Evolutionary conservation across 2,797 vertebrate species (phyloP), one percentile per base, ranked within the genome.

Genomic region (Melanotaenia pygmaea): DNA sequence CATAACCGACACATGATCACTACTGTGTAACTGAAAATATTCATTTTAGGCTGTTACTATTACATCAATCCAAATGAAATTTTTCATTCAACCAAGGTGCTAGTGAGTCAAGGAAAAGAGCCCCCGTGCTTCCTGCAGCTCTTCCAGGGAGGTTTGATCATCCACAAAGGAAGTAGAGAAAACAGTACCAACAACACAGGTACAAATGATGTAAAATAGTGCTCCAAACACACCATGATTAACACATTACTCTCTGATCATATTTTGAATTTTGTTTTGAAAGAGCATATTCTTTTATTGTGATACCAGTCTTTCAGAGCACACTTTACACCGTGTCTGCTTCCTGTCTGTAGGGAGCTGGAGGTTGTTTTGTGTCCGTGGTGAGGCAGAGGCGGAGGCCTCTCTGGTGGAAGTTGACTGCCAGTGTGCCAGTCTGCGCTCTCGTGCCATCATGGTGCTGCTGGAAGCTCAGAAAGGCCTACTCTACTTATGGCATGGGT

Each of bases 121-220:
- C 92, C 94, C 0, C 94, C 95, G 0, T 95, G 94, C 72, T 96
- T 96, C 82, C 92, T 95, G 20, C 95, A 95, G 84, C 93, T 96
- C 6, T 96, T 96, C 87, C 91, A 92, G 74, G 95, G 95, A 71
- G 94, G 94, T 64, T 72, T 96, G 74, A 76, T 94, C 56, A 91
- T 95, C 83, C 94, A 96, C 72, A 89, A 81, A 60, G 94, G 94
- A 72, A 92, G 89, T 50, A 93, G 94, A 85, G 95, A 95, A 0
- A 77, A 91, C 34, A 26, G 60, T 3, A 50, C 60, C 28, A 89
- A 76, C 45, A 86, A 84, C 76, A 88, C 80, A 73, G 93, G 95
- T 96, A 72, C 30, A 28, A 20, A 50, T 30, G 5, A 45, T 53
- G 13, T 10, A 30, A 26, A 63, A 61, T 28, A 56, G 14, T 67